Percentiles rank a stretch among this genome's conserved stretches.
These are phyloP conservation scores for Scleropages formosus DNA, from an alignment of 2,797 vertebrate species.

Conservation along the genomic window DNA sequence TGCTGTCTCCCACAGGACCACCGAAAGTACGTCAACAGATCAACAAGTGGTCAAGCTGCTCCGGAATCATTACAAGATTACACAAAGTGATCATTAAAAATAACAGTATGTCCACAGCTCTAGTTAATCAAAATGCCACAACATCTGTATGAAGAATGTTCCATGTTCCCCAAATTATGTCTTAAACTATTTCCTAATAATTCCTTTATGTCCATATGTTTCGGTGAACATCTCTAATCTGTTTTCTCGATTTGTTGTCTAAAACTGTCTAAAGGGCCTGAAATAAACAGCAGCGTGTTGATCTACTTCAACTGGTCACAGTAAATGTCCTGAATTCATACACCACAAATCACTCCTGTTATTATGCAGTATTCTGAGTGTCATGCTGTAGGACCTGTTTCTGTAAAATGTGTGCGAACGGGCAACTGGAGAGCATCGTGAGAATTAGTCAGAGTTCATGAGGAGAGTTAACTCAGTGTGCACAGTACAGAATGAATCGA, in stretches of 20 bases:
- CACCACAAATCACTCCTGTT: constrained; percentile 14
- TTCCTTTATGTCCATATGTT: background rate
- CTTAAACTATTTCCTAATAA: background rate
- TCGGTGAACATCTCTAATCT: background rate
- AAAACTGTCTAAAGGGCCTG: background rate
- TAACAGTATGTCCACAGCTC: background rate
- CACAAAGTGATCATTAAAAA: constrained; percentile 1
- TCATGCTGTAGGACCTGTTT: constrained; percentile 17
- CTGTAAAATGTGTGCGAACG: constrained; percentile 9
- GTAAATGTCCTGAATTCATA: background rate
- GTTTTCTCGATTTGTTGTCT: background rate
- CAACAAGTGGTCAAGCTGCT: background rate
- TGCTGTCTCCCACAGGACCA: background rate
- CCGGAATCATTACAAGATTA: background rate
- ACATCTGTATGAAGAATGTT: constrained; percentile 6
- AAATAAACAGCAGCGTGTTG: background rate
- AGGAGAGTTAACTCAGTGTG: background rate
- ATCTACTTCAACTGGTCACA: background rate
- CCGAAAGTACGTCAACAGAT: constrained; percentile 1
- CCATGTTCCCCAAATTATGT: constrained; percentile 7
- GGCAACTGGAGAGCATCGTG: constrained; percentile 18
- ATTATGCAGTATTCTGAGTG: constrained; percentile 11
- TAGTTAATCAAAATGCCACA: background rate
- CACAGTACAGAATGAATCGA: constrained; percentile 22
- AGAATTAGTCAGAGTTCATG: background rate